A percentile compares a stretch with the other conserved stretches of the same genome.
Conservation (phyloP, 2,113 vertebrate species). For the Gobius niger region DNA sequence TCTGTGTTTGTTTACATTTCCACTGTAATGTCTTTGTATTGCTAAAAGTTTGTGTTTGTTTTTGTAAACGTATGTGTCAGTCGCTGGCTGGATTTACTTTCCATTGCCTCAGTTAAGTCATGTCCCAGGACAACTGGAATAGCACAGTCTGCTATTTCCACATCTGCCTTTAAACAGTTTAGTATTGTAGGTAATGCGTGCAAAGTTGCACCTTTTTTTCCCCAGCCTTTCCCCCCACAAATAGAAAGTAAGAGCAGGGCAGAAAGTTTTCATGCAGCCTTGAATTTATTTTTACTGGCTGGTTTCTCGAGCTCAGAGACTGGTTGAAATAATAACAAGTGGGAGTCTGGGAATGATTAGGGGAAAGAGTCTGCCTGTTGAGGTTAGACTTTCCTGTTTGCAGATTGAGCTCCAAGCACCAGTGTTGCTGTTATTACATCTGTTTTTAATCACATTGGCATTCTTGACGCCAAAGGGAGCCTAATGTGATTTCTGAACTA, state of each 20-base stretch:
- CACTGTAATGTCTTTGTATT: conserved; percentile 19
- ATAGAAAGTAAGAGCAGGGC: conserved; percentile 40
- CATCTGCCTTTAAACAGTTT: conserved; percentile 4
- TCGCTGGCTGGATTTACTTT: conserved; percentile 49
- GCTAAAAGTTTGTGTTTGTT: not conserved
- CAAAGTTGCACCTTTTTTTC: conserved; percentile 3
- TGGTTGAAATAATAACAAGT: conserved; percentile 78
- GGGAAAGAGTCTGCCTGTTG: conserved; percentile 76
- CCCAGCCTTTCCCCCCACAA: conserved; percentile 29
- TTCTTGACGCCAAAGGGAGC: conserved; percentile 81
- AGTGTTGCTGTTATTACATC: conserved; percentile 84
- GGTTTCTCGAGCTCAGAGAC: conserved; percentile 60
- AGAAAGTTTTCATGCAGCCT: conserved; percentile 49
- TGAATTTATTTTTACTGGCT: conserved; percentile 70
- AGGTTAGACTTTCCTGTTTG: conserved; percentile 88
- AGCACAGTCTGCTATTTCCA: conserved; percentile 6
- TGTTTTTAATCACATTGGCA: conserved; percentile 86
- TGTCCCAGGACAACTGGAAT: conserved; percentile 37
- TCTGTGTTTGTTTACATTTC: conserved; percentile 20
- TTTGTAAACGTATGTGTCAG: conserved; percentile 17
- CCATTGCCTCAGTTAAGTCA: conserved; percentile 59
- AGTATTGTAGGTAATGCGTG: not conserved
- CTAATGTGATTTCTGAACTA: conserved; percentile 77
- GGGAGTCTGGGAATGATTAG: conserved; percentile 84
- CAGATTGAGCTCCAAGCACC: conserved; percentile 83